These are phyloP conservation scores for Argyresthia albistria DNA, from an alignment of 2,888 invertebrate species.

Conservation along the genomic window DNA sequence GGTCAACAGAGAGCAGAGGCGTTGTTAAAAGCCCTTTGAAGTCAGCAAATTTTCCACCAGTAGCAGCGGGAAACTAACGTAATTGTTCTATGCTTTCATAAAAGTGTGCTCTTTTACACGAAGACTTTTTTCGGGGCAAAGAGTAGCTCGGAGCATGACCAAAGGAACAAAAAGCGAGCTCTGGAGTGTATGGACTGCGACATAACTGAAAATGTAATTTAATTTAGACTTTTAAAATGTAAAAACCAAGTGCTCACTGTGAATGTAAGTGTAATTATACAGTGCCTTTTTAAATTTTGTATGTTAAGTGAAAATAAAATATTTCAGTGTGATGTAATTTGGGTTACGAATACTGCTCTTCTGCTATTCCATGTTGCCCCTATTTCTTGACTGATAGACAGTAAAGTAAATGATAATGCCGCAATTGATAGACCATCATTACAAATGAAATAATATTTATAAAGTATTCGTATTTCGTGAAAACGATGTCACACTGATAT, in stretches of 20 bases:
- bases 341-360: no score
- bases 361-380: no score
- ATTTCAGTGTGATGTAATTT: no score
- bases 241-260: neutral
- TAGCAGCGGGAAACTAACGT: slow-evolving; percentile 56
- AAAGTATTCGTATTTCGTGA: no score
- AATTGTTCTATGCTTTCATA: slow-evolving; percentile 64
- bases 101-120: slow-evolving; percentile 47
- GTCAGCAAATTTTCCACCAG: slow-evolving; percentile 46
- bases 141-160: slow-evolving; percentile 48
- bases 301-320: no score
- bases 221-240: neutral
- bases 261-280: no score
- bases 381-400: no score
- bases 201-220: slow-evolving; percentile 20
- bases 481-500: no score
- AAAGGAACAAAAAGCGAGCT: slow-evolving; percentile 34
- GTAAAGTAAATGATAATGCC: no score
- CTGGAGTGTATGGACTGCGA: slow-evolving; percentile 25
- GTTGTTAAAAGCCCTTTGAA: slow-evolving; percentile 63
- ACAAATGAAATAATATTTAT: no score
- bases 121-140: slow-evolving; percentile 36
- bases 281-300: no score
- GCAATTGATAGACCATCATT: no score
- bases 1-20: slow-evolving; percentile 48